Evolutionary conservation across 53 echinoderm and acorn worm species (phyloP).

Genomic region (Zoroaster sp.): DNA sequence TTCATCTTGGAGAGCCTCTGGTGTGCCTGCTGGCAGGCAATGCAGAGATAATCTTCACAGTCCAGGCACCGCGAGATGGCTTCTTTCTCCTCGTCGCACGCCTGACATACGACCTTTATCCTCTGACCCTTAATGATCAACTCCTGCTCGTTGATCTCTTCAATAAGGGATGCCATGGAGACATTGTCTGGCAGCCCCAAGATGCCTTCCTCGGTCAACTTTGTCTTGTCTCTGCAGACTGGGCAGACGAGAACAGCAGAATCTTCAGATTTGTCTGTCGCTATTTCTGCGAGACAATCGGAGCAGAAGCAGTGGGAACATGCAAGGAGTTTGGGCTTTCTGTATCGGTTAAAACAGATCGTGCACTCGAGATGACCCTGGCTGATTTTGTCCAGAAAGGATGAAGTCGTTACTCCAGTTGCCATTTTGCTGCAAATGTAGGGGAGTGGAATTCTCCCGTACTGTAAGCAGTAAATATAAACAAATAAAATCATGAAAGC

Average conservation of each 20-base stretch:
- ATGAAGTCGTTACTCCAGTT: not conserved
- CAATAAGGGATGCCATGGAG: constrained; percentile 3
- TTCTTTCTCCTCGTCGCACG: not conserved
- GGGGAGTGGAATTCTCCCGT: too few relatives aligned
- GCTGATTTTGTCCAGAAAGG: not conserved
- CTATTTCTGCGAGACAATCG: not conserved
- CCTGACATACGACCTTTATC: constrained; percentile 27
- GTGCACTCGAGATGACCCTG: constrained; percentile 10
- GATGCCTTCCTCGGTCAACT: not conserved
- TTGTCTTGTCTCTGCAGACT: not conserved
- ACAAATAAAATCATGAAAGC: too few relatives aligned
- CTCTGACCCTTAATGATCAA: not conserved
- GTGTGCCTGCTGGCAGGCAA: constrained; percentile 8
- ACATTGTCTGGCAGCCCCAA: not conserved
- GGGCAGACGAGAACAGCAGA: not conserved
- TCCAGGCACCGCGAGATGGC: constrained; percentile 17
- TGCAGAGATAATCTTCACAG: constrained; percentile 31
- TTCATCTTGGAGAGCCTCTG: constrained; percentile 4
- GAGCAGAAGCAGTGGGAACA: constrained; percentile 23
- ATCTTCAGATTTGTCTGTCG: not conserved
- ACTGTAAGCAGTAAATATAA: too few relatives aligned
- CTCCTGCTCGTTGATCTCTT: not conserved
- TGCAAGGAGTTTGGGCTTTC: not conserved
- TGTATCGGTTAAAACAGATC: not conserved
- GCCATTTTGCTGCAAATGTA: constrained; percentile 15